Evolutionary conservation across 2,113 vertebrate species (phyloP).

Genomic region (Nerophis lumbriciformis): DNA sequence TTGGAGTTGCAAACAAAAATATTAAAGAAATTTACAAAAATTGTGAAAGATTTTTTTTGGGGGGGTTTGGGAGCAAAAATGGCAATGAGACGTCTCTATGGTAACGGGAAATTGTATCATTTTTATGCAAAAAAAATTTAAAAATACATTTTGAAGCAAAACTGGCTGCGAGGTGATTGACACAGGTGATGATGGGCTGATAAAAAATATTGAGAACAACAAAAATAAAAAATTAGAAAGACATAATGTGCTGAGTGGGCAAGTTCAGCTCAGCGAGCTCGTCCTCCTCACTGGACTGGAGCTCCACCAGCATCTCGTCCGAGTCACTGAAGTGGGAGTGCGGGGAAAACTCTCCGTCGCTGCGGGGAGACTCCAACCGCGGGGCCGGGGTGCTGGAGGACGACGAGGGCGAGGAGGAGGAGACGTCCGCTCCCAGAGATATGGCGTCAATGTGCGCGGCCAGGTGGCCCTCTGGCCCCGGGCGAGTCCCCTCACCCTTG

Average conservation of each 20-base stretch:
- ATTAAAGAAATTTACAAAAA: constrained; percentile 19
- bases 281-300: constrained; percentile 74
- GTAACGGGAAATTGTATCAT: constrained; percentile 42
- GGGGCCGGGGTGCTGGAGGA: constrained; percentile 49
- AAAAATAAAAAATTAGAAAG: constrained; percentile 41
- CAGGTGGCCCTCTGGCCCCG: constrained; percentile 49
- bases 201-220: no score
- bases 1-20: constrained; percentile 64
- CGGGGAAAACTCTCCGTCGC: constrained; percentile 94
- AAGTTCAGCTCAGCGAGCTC: constrained; percentile 72
- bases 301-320: constrained; percentile 80
- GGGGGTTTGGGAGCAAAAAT: constrained; percentile 67
- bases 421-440: constrained; percentile 70
- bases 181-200: constrained; percentile 38
- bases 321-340: constrained; percentile 97
- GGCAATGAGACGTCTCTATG: constrained; percentile 69
- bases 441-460: constrained; percentile 75
- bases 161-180: constrained; percentile 48
- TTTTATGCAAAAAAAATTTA: no score
- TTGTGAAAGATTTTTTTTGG: constrained; percentile 41
- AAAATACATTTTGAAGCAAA: constrained; percentile 6
- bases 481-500: constrained; percentile 49
- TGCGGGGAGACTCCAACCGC: constrained; percentile 85
- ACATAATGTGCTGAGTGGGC: constrained; percentile 23
- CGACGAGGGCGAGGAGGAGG: constrained; percentile 61